Conservation (phyloP, 1,140 invertebrate genomes). For the Mesaphorura yosii region DNA sequence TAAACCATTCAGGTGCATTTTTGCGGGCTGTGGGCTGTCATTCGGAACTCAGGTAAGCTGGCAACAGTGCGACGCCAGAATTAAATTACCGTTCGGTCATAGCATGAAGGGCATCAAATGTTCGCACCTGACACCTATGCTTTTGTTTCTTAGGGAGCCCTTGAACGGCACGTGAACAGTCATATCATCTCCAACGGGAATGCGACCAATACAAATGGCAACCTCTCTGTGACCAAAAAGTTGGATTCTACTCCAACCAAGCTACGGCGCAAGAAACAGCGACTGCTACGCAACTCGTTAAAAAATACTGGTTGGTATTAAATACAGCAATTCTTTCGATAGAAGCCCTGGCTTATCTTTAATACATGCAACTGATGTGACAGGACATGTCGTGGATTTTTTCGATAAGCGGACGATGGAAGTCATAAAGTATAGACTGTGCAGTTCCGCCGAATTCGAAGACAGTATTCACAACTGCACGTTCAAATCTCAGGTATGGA, state of each 20-base stretch:
- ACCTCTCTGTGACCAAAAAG: constrained; percentile 40
- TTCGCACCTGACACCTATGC: too few relatives aligned
- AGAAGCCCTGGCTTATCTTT: too few relatives aligned
- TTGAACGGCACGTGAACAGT: constrained; percentile 85
- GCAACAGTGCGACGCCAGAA: background rate
- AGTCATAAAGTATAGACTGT: constrained; percentile 28
- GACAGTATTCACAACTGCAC: constrained; percentile 21
- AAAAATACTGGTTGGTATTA: constrained; percentile 21
- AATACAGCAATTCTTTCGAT: too few relatives aligned
- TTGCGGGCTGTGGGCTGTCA: constrained; percentile 77
- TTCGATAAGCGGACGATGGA: constrained; percentile 30
- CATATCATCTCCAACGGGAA: constrained; percentile 54
- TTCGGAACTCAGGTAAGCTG: constrained; percentile 74
- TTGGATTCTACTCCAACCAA: constrained; percentile 55
- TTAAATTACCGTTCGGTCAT: background rate
- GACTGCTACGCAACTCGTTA: constrained; percentile 39
- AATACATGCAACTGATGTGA: background rate
- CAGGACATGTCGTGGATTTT: constrained; percentile 28
- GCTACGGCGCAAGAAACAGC: constrained; percentile 62
- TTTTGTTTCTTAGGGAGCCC: constrained; percentile 51
- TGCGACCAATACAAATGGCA: constrained; percentile 22
- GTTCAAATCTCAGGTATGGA: constrained; percentile 27
- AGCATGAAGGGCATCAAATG: constrained; percentile 2
- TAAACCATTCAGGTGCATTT: constrained; percentile 89
- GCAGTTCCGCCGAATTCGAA: constrained; percentile 6